Evolutionary conservation across 2,113 vertebrate species (phyloP).

Genomic region (Cottus gobio): DNA sequence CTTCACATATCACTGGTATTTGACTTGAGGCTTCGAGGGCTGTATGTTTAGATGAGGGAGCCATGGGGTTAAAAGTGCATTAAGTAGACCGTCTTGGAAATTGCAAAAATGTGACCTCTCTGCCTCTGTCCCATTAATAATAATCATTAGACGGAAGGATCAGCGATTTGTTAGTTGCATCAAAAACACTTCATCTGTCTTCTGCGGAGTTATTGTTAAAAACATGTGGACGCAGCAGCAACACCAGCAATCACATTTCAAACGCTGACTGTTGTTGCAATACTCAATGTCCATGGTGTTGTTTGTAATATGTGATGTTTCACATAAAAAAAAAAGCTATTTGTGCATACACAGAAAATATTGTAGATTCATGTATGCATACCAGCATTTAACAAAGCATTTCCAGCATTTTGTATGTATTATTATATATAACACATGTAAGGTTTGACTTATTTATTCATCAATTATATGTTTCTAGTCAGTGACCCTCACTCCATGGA

Average conservation of each 20-base stretch:
- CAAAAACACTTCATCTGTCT: conserved; percentile 48
- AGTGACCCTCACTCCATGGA: neutral
- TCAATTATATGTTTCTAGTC: neutral
- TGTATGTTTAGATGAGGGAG: conserved; percentile 58
- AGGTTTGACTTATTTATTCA: neutral
- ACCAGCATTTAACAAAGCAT: neutral
- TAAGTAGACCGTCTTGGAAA: conserved; percentile 45
- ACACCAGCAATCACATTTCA: conserved; percentile 35
- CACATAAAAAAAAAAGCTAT: conserved; percentile 9
- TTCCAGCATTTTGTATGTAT: neutral
- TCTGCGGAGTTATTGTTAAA: conserved; percentile 41
- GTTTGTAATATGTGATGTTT: conserved; percentile 14
- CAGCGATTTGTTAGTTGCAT: conserved; percentile 55
- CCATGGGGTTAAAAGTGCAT: conserved; percentile 57
- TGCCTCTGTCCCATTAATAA: conserved; percentile 61
- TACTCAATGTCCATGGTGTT: neutral
- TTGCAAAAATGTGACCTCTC: conserved; percentile 67
- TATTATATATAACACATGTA: neutral
- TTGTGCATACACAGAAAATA: conserved; percentile 2
- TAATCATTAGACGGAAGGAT: conserved; percentile 40
- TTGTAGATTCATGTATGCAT: neutral
- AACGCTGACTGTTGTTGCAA: conserved; percentile 19
- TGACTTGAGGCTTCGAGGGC: conserved; percentile 23
- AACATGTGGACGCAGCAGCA: conserved; percentile 41
- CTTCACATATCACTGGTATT: conserved; percentile 39